These are phyloP conservation scores for Drosophila grimshawi DNA, from an alignment of 1,140 invertebrate species.

Conservation along the genomic window DNA sequence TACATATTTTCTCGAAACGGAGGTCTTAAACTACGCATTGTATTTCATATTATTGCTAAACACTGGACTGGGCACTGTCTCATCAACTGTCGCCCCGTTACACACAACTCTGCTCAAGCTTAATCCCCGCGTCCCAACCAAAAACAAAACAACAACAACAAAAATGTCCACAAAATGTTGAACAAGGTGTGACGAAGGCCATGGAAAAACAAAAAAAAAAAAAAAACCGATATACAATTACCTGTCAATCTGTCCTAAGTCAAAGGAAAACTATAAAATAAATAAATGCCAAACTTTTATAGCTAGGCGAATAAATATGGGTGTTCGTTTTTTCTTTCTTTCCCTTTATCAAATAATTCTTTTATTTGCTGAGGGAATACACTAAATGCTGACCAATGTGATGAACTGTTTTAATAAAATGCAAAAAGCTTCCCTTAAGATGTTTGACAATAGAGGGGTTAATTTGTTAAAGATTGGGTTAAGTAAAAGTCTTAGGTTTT, in stretches of 20 bases:
- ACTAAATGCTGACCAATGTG: neutral
- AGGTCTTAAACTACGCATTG: slow-evolving; percentile 31
- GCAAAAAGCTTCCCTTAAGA: neutral
- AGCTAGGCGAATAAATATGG: neutral
- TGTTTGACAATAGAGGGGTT: neutral
- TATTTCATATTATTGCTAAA: slow-evolving; percentile 31
- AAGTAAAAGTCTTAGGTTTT: neutral
- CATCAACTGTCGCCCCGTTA: slow-evolving; percentile 52
- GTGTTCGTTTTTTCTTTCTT: neutral
- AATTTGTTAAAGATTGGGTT: neutral
- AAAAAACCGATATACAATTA: slow-evolving; percentile 54
- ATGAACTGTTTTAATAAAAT: neutral
- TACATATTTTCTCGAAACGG: slow-evolving; percentile 14
- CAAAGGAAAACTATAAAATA: slow-evolving; percentile 26
- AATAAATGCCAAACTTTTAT: slow-evolving; percentile 19
- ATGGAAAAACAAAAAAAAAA: slow-evolving; percentile 26
- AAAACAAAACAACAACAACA: neutral
- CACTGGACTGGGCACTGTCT: slow-evolving; percentile 28
- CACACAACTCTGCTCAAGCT: slow-evolving; percentile 49
- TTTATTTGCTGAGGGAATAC: slow-evolving; percentile 1
- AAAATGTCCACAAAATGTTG: slow-evolving; percentile 49
- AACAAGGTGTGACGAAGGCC: slow-evolving; percentile 34
- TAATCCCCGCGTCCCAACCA: slow-evolving; percentile 9
- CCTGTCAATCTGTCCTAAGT: slow-evolving; percentile 43
- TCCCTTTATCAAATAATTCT: neutral